Evolutionary conservation across 2,888 invertebrate genomes (phyloP).

Genomic region (Atethmia centrago): DNA sequence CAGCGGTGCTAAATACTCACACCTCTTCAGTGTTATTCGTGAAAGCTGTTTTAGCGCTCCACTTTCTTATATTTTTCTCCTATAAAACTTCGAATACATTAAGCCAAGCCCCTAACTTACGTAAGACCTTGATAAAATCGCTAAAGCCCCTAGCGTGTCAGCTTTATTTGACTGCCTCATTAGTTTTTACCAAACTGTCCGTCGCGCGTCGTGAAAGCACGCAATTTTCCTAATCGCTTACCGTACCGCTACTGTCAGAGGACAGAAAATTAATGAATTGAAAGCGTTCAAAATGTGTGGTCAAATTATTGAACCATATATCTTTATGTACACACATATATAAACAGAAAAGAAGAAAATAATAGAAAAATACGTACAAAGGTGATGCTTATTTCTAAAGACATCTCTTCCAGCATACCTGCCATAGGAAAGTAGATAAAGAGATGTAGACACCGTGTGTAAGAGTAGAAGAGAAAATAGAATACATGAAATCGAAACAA

Average conservation of each 20-base stretch:
- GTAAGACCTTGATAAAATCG: conserved; percentile 20
- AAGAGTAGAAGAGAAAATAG: too few species aligned
- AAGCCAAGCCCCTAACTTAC: not conserved
- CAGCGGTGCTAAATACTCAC: too few species aligned
- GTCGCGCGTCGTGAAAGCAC: not conserved
- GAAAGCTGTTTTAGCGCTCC: not conserved
- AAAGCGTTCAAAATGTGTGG: not conserved
- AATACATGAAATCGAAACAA: too few species aligned
- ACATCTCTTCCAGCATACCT: too few species aligned
- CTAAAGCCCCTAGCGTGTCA: not conserved
- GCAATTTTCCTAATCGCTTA: conserved; percentile 31
- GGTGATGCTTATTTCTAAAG: too few species aligned
- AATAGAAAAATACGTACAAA: too few species aligned
- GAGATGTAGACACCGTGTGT: too few species aligned
- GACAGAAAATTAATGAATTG: not conserved
- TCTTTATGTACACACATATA: too few species aligned
- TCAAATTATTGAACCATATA: too few species aligned
- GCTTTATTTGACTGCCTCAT: conserved; percentile 33
- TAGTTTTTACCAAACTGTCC: conserved; percentile 19
- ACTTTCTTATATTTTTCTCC: not conserved
- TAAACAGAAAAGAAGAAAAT: too few species aligned
- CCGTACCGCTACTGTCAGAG: not conserved
- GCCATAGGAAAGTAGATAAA: too few species aligned
- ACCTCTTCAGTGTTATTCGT: not conserved
- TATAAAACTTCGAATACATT: not conserved